Conservation (phyloP, 2,113 vertebrate genomes). For the Hiodon tergisus region DNA sequence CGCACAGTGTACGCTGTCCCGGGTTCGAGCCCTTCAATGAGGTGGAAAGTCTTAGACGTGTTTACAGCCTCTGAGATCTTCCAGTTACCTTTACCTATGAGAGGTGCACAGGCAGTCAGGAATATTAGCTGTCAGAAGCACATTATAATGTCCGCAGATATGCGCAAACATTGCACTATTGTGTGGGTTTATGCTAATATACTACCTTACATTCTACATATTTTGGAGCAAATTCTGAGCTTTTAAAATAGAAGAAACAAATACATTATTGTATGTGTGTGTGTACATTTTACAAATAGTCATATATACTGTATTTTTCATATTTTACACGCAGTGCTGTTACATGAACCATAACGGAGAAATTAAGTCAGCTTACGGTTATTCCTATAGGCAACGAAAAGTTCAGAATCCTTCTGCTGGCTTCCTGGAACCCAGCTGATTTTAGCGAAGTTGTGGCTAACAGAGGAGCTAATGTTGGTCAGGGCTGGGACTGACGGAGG, state of each 20-base stretch:
- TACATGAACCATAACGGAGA: constrained; percentile 20
- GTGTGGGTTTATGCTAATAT: background rate
- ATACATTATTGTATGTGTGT: background rate
- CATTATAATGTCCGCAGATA: background rate
- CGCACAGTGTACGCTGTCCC: constrained; percentile 77
- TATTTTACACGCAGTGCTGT: background rate
- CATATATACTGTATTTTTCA: background rate
- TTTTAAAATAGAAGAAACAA: background rate
- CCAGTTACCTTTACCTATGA: constrained; percentile 76
- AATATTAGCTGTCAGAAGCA: constrained; percentile 33
- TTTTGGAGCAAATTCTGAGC: background rate
- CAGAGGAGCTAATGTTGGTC: constrained; percentile 54
- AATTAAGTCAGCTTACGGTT: constrained; percentile 49
- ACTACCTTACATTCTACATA: too few species aligned
- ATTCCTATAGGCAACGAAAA: constrained; percentile 57
- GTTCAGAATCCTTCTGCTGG: constrained; percentile 46
- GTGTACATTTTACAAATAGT: background rate
- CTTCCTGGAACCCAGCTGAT: constrained; percentile 59
- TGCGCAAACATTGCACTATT: constrained; percentile 11
- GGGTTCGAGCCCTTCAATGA: constrained; percentile 74
- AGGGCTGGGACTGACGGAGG: constrained; percentile 38
- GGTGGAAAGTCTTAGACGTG: constrained; percentile 73
- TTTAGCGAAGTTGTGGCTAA: constrained; percentile 58
- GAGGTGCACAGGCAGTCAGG: constrained; percentile 62
- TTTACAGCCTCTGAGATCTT: constrained; percentile 75